Evolutionary conservation across 2,888 invertebrate species (phyloP), one percentile per base, ranked within the genome.

Genomic region (Trissolcus japonicus): DNA sequence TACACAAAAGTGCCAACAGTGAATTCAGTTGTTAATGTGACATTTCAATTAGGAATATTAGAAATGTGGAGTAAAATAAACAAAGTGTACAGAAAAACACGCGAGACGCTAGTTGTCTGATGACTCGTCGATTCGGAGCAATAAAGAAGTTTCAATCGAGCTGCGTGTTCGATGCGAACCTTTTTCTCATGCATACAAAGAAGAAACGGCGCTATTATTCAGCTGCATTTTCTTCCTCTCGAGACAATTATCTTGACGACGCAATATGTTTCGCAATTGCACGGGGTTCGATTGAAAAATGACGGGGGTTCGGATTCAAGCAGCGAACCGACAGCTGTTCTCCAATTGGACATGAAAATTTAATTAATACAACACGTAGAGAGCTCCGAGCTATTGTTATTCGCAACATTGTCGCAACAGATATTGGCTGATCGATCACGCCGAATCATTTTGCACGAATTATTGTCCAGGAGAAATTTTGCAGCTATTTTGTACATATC

Each of bases 161-260:
- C 57, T 43, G 51, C 51, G 57, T 56, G 66, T 55, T 56, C 21
- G 51, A 53, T 41, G 60, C 35, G 6, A 25, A 25, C 4, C 25
- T 35, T 35, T 35, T 35, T 11, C 35, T 35, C 35, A 35, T 35
- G 35, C 35, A 35, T 35, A 55, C 51, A 60, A 68, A 35, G 54
- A 54, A 51, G 68, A 46, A 21, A 25, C 35, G 46, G 57, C 29
- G 41, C 67, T 50, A 67, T 59, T 67, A 35, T 35, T 35, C 35
- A 35, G 35, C 35, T 62, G 51, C 14, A 57, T 67, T 68, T 68
- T 60, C 68, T 61, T 35, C n/a, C 35, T 54, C 55, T 29, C 60
- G 21, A 40, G 55, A 68, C 60, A 68, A 68, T 68, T 68, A 61
- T 68, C 68, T 60, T 68, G 61, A 68, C 61, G 61, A 60, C 54